phyloP scores from a whole-genome alignment of 2,888 invertebrate genomes.

The Chydorus sphaericus region DNA sequence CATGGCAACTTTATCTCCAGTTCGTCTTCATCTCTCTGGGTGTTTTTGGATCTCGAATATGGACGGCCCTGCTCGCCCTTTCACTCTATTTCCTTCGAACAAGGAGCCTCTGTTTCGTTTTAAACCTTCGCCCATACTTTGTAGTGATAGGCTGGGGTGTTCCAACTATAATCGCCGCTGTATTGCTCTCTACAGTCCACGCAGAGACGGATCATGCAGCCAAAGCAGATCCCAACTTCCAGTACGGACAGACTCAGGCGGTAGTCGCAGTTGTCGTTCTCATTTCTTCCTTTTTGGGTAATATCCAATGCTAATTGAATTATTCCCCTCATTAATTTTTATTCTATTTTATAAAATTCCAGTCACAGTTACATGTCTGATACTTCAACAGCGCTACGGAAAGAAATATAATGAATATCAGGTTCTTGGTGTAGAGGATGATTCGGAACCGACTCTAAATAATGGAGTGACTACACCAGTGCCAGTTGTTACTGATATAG shows the following conservation, averaged over 20 bases:
- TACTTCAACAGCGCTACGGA: constrained; percentile 60
- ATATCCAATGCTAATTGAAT: constrained; percentile 17
- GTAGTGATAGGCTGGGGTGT: constrained; percentile 41
- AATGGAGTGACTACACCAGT: background rate
- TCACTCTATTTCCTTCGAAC: constrained; percentile 67
- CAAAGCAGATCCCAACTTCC: constrained; percentile 56
- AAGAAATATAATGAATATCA: constrained; percentile 41
- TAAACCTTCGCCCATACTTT: constrained; percentile 56
- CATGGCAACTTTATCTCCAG: constrained; percentile 53
- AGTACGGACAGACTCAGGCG: constrained; percentile 60
- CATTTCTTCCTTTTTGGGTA: constrained; percentile 64
- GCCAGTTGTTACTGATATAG: background rate
- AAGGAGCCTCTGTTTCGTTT: constrained; percentile 65
- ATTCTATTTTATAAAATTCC: constrained; percentile 21
- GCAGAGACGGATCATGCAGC: constrained; percentile 29
- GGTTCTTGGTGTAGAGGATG: constrained; percentile 16
- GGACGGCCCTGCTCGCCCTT: constrained; percentile 71
- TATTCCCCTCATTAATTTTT: background rate
- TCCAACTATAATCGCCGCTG: constrained; percentile 45
- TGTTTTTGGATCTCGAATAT: constrained; percentile 65
- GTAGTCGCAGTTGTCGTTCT: constrained; percentile 58
- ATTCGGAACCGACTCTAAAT: background rate
- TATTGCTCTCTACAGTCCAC: constrained; percentile 12
- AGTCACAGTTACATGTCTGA: constrained; percentile 67
- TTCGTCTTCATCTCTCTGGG: constrained; percentile 54